phyloP scores from a whole-genome alignment of 2,113 vertebrate species.

The Thymallus thymallus region DNA sequence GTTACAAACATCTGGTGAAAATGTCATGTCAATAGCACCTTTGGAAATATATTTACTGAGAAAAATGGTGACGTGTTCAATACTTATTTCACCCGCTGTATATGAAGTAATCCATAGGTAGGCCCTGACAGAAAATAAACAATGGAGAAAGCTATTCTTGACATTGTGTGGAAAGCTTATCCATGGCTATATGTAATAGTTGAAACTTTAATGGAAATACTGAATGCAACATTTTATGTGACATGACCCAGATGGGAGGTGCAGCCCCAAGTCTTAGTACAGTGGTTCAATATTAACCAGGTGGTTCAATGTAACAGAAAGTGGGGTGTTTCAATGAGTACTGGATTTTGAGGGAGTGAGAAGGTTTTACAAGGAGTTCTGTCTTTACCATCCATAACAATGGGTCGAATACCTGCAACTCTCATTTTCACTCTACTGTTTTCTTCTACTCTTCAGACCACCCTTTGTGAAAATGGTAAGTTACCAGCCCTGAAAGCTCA shows the following conservation, averaged over 20 bases:
- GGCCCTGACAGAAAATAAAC: not conserved
- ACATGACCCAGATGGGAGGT: not conserved
- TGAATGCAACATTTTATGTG: not conserved
- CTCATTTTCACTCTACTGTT: conserved; percentile 38
- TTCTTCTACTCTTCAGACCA: conserved; percentile 34
- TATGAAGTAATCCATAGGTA: too few relatives aligned
- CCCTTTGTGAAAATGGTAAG: conserved; percentile 50
- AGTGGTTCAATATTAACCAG: conserved; percentile 53
- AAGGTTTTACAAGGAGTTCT: conserved; percentile 22
- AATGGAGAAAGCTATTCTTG: not conserved
- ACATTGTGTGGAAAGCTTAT: not conserved
- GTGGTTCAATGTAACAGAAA: conserved; percentile 15
- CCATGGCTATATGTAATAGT: not conserved
- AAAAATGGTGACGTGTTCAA: too few relatives aligned
- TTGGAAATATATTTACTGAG: too few relatives aligned
- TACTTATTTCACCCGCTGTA: too few relatives aligned
- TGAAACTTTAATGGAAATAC: not conserved
- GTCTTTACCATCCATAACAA: conserved; percentile 21
- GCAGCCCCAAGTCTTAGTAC: conserved; percentile 54
- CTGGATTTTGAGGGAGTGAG: not conserved
- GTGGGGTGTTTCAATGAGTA: conserved; percentile 9
- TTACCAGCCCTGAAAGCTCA: not conserved
- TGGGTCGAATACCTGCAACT: conserved; percentile 37
- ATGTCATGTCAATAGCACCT: too few relatives aligned
- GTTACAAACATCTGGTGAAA: too few relatives aligned